phyloP scores from a whole-genome alignment of 2,113 vertebrate genomes.

The Aplodontia rufa region DNA sequence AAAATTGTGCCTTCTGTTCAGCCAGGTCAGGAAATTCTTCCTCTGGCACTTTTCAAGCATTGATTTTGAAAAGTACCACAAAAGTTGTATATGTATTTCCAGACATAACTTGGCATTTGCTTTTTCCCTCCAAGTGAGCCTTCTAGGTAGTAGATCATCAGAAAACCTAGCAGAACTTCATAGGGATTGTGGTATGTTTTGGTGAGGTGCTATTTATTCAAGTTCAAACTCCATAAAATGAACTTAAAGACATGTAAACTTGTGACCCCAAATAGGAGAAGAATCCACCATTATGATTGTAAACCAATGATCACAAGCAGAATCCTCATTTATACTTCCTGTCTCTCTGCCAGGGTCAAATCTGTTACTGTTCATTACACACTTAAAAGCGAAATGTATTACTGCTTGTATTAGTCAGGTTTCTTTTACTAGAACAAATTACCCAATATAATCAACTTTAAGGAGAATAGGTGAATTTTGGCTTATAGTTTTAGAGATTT shows the following conservation, averaged over 20 bases:
- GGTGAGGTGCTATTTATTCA: not conserved
- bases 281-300: too few species aligned
- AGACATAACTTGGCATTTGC: not conserved
- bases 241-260: not conserved
- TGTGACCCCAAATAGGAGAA: not conserved
- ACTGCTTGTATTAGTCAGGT: not conserved
- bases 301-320: not conserved
- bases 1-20: not conserved
- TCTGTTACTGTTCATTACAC: not conserved
- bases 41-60: not conserved
- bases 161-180: not conserved
- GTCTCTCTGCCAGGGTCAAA: not conserved
- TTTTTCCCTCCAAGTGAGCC: not conserved
- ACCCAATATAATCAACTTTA: not conserved
- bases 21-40: not conserved
- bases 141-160: not conserved
- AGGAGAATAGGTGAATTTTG: not conserved
- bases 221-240: not conserved
- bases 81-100: not conserved
- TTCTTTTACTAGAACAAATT: not conserved
- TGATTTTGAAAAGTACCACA: not conserved
- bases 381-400: not conserved
- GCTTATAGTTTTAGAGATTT: not conserved
- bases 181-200: not conserved
- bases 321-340: not conserved